Conservation (phyloP, 1,140 invertebrate species). For the Ericerus pela region DNA sequence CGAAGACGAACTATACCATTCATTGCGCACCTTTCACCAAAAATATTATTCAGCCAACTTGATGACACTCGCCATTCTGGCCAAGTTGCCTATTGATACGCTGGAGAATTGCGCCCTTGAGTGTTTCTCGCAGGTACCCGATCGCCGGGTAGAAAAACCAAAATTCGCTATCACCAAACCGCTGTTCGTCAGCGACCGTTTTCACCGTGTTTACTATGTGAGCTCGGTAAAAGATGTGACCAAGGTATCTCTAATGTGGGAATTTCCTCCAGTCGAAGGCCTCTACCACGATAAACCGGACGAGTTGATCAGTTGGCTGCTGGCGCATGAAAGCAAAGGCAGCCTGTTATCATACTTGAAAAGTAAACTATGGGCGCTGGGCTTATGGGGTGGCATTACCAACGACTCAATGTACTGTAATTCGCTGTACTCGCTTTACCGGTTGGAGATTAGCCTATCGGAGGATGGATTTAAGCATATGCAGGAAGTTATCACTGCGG, state of each 20-base stretch:
- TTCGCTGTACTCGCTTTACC: conserved; percentile 41
- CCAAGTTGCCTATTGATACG: conserved; percentile 56
- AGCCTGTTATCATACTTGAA: conserved; percentile 70
- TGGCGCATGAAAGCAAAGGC: conserved; percentile 79
- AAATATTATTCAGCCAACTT: conserved; percentile 75
- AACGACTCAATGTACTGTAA: conserved; percentile 50
- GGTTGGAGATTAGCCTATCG: conserved; percentile 56
- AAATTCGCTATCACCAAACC: conserved; percentile 39
- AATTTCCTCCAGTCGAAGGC: conserved; percentile 53
- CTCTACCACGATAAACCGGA: conserved; percentile 62
- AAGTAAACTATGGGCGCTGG: conserved; percentile 68
- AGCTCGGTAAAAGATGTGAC: conserved; percentile 59
- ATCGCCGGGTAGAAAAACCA: conserved; percentile 41
- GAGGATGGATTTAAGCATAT: conserved; percentile 59
- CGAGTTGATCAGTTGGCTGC: conserved; percentile 61
- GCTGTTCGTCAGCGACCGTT: conserved; percentile 42
- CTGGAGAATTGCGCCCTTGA: conserved; percentile 50
- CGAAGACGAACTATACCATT: conserved; percentile 45
- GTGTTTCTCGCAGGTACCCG: conserved; percentile 47
- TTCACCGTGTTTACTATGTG: conserved; percentile 60
- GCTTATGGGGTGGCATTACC: conserved; percentile 56
- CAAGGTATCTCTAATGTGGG: conserved; percentile 62
- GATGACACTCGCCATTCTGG: conserved; percentile 73
- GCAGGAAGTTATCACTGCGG: conserved; percentile 46
- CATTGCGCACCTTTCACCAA: conserved; percentile 60